Percentiles rank a stretch among this genome's conserved stretches.
These are phyloP conservation scores for Melanostoma scalare DNA, from an alignment of 2,888 invertebrate genomes.

Conservation along the genomic window DNA sequence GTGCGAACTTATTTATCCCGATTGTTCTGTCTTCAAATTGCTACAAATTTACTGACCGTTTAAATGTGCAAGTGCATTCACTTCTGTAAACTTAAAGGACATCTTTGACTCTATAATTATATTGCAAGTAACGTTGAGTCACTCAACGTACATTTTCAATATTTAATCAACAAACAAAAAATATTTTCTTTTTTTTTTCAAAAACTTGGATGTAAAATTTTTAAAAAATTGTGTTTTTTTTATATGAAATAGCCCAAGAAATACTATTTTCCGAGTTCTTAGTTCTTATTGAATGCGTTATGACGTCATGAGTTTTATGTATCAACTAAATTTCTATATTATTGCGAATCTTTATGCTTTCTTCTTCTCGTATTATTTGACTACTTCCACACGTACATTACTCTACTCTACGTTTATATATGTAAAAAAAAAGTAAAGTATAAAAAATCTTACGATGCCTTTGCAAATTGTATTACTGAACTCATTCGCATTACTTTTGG, in stretches of 20 bases:
- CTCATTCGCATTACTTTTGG: constrained; percentile 83
- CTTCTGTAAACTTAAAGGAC: too few species aligned
- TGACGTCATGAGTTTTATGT: constrained; percentile 57
- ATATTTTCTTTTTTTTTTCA: constrained; percentile 5
- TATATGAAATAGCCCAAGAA: constrained; percentile 27
- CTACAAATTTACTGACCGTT: too few species aligned
- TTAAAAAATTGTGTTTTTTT: neutral
- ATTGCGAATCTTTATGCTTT: constrained; percentile 50
- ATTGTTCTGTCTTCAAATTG: too few species aligned
- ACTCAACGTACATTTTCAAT: neutral
- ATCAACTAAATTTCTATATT: constrained; percentile 41
- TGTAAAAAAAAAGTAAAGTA: neutral
- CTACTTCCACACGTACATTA: constrained; percentile 6
- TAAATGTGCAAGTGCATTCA: too few species aligned
- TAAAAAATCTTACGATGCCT: constrained; percentile 83
- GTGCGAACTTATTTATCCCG: too few species aligned
- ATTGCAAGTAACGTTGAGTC: too few species aligned
- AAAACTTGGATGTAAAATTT: neutral
- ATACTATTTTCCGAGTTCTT: constrained; percentile 23
- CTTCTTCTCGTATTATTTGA: constrained; percentile 24
- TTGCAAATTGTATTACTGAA: constrained; percentile 94
- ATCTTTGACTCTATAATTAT: too few species aligned
- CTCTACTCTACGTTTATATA: neutral
- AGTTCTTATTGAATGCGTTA: constrained; percentile 40
- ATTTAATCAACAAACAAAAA: constrained; percentile 7